Percentiles rank a stretch among this genome's conserved stretches.
Conservation (phyloP, 2,888 invertebrate species). For the Artemia sinica region DNA sequence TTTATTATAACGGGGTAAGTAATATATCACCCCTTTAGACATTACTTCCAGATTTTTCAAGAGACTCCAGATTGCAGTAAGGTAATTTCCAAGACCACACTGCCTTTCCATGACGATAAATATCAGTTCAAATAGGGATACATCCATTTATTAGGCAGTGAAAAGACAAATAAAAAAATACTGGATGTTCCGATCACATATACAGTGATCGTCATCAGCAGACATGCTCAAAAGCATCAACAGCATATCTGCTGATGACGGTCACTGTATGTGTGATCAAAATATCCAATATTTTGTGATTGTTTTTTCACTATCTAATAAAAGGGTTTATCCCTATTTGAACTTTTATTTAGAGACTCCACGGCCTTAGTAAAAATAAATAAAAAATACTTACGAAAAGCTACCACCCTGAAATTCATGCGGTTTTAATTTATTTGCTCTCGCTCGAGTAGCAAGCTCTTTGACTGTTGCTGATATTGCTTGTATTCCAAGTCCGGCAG, state of each 20-base stretch:
- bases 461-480: constrained; percentile 39
- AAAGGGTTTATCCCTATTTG: too few species aligned
- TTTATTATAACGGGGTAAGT: too few species aligned
- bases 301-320: too few species aligned
- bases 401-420: constrained; percentile 47
- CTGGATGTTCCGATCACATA: background rate
- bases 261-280: too few species aligned
- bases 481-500: constrained; percentile 37
- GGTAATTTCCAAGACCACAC: too few species aligned
- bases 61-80: too few species aligned
- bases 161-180: too few species aligned
- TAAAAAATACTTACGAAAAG: constrained; percentile 34
- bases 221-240: background rate
- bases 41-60: too few species aligned
- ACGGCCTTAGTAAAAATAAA: background rate
- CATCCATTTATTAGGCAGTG: too few species aligned
- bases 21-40: too few species aligned
- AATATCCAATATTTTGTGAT: too few species aligned
- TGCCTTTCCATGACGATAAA: background rate
- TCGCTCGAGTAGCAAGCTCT: constrained; percentile 40
- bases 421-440: constrained; percentile 43
- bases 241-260: too few species aligned
- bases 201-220: constrained; percentile 11
- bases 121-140: background rate
- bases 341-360: background rate